phyloP scores from a whole-genome alignment of 1,140 invertebrate species.

The Bathynomus jamesi region DNA sequence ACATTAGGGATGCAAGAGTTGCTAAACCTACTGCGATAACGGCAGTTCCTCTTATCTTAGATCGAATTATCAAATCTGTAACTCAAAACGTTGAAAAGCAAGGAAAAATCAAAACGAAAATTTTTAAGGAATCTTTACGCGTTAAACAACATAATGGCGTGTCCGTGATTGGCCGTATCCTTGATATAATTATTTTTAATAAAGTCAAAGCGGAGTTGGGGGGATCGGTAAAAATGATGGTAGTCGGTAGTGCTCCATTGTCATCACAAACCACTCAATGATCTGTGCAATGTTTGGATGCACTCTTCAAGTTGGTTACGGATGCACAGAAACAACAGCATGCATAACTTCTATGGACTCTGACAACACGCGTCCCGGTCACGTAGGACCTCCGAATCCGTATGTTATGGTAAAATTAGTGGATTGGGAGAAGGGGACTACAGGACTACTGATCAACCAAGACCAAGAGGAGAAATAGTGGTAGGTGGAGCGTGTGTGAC shows the following conservation, averaged over 20 bases:
- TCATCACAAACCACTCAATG: constrained; percentile 93
- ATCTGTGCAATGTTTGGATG: constrained; percentile 88
- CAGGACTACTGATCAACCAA: constrained; percentile 55
- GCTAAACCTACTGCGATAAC: constrained; percentile 40
- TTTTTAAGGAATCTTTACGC: constrained; percentile 26
- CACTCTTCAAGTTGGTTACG: constrained; percentile 88
- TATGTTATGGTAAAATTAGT: constrained; percentile 43
- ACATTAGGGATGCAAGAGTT: constrained; percentile 39
- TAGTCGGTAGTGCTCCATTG: constrained; percentile 88
- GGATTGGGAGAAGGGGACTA: constrained; percentile 54
- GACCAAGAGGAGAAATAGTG: constrained; percentile 85
- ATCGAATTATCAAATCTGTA: constrained; percentile 37
- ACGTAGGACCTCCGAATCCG: constrained; percentile 35
- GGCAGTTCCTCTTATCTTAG: constrained; percentile 39
- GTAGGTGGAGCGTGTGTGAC: constrained; percentile 52
- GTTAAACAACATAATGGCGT: constrained; percentile 20
- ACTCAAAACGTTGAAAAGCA: constrained; percentile 25
- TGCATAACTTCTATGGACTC: constrained; percentile 82
- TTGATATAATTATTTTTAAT: constrained; percentile 61
- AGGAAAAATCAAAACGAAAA: constrained; percentile 21
- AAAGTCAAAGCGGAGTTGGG: constrained; percentile 74
- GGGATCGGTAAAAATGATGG: constrained; percentile 72
- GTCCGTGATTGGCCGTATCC: constrained; percentile 23
- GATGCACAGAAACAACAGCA: constrained; percentile 92
- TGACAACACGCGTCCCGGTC: constrained; percentile 44